Evolutionary conservation across 92 coral and sea anemone genomes (phyloP).

Genomic region (Heliopora coerulea): DNA sequence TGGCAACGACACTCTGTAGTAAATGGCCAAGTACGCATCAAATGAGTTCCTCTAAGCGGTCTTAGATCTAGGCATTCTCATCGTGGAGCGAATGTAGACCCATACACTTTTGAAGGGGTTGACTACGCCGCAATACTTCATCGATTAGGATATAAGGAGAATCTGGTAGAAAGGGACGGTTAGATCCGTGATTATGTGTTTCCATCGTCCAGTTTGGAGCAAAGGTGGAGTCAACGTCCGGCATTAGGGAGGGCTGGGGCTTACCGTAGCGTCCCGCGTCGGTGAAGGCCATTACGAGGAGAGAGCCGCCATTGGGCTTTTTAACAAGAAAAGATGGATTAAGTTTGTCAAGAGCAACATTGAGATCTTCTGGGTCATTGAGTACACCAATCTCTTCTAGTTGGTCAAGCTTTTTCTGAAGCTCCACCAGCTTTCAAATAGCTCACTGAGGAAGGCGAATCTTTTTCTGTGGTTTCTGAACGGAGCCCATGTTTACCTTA

Average conservation of each 20-base stretch:
- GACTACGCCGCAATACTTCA: constrained; percentile 51
- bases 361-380: constrained; percentile 54
- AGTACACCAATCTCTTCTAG: constrained; percentile 44
- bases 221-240: constrained; percentile 36
- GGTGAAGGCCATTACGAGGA: constrained; percentile 49
- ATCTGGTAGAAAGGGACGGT: constrained; percentile 49
- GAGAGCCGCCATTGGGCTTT: constrained; percentile 46
- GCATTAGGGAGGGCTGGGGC: constrained; percentile 45
- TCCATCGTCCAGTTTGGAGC: constrained; percentile 50
- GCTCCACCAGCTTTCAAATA: constrained; percentile 32
- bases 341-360: constrained; percentile 46
- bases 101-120: constrained; percentile 46
- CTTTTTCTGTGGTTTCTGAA: no score
- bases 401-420: constrained; percentile 46
- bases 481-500: no score
- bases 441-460: no score
- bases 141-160: constrained; percentile 41
- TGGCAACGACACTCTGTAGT: constrained; percentile 13
- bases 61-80: constrained; percentile 55
- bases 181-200: constrained; percentile 48
- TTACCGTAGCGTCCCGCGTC: constrained; percentile 47
- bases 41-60: constrained; percentile 46
- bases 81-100: constrained; percentile 46
- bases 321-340: constrained; percentile 55
- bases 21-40: constrained; percentile 49